Evolutionary conservation across 2,888 invertebrate species (phyloP).

Genomic region (Stegana nigrithorax): DNA sequence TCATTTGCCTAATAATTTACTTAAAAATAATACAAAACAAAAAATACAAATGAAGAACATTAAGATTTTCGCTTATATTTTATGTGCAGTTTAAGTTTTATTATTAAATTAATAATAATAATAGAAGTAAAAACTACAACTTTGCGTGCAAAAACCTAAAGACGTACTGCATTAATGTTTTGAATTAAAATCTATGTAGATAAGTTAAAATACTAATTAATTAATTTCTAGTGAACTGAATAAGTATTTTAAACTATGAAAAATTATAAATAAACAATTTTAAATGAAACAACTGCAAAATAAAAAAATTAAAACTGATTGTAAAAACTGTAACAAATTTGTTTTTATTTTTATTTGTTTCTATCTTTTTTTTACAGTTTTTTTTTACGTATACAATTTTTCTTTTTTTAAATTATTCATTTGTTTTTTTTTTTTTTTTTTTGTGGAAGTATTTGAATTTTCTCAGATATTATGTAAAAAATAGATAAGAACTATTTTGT

Average conservation of each 20-base stretch:
- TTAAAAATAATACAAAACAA: too few relatives aligned
- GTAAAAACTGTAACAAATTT: constrained; percentile 27
- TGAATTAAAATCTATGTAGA: constrained; percentile 1
- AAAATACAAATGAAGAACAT: too few relatives aligned
- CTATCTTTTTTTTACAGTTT: constrained; percentile 33
- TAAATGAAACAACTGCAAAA: constrained; percentile 20
- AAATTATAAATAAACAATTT: constrained; percentile 14
- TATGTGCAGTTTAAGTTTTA: too few relatives aligned
- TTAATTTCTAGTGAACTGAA: constrained; percentile 37
- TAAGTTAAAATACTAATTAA: too few relatives aligned
- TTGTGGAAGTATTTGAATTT: too few relatives aligned
- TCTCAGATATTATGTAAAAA: too few relatives aligned
- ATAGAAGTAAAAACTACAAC: neutral
- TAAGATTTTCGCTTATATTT: too few relatives aligned
- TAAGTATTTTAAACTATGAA: constrained; percentile 45
- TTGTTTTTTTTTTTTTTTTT: neutral
- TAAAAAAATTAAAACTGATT: constrained; percentile 17
- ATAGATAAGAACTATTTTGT: too few relatives aligned
- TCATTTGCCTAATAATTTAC: neutral
- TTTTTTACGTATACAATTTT: neutral
- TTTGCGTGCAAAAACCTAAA: too few relatives aligned
- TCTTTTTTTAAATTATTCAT: neutral
- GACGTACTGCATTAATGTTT: neutral
- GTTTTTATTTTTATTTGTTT: constrained; percentile 29
- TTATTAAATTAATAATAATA: too few relatives aligned